Evolutionary conservation across 1,140 invertebrate species (phyloP).

Genomic region (Armadillidium nasatum): DNA sequence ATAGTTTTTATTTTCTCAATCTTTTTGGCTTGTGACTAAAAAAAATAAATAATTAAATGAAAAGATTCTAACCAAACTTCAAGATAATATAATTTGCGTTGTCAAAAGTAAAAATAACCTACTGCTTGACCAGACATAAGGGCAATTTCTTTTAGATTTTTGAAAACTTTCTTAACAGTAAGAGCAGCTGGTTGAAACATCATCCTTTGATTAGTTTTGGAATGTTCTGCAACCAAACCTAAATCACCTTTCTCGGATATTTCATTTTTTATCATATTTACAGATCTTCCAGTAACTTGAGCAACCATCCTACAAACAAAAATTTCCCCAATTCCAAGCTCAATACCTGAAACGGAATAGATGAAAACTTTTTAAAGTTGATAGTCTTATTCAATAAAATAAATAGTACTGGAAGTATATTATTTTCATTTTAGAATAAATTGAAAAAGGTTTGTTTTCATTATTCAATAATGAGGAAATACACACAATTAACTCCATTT

Average conservation of each 20-base stretch:
- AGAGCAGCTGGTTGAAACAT: conserved; percentile 64
- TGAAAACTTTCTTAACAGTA: conserved; percentile 65
- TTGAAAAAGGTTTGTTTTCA: no score
- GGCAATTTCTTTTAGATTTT: conserved; percentile 85
- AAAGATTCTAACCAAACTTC: background rate
- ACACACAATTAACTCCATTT: no score
- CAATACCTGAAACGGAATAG: conserved; percentile 59
- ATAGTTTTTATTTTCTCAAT: conserved; percentile 85
- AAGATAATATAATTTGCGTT: no score
- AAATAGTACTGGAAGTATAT: no score
- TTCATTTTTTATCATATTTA: conserved; percentile 81
- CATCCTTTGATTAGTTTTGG: conserved; percentile 79
- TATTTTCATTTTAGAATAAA: no score
- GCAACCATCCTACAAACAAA: conserved; percentile 92
- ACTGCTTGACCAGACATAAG: conserved; percentile 73
- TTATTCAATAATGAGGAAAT: no score
- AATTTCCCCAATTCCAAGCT: conserved; percentile 89
- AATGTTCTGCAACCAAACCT: conserved; percentile 86
- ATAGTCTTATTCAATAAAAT: no score
- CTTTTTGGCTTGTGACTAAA: conserved; percentile 76
- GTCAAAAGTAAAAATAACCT: conserved; percentile 42
- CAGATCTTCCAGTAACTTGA: conserved; percentile 78
- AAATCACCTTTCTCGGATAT: conserved; percentile 77
- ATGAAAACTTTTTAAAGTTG: background rate
- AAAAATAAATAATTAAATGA: conserved; percentile 40